Evolutionary conservation across 2,113 vertebrate species (phyloP).

Genomic region (Macrotus californicus): DNA sequence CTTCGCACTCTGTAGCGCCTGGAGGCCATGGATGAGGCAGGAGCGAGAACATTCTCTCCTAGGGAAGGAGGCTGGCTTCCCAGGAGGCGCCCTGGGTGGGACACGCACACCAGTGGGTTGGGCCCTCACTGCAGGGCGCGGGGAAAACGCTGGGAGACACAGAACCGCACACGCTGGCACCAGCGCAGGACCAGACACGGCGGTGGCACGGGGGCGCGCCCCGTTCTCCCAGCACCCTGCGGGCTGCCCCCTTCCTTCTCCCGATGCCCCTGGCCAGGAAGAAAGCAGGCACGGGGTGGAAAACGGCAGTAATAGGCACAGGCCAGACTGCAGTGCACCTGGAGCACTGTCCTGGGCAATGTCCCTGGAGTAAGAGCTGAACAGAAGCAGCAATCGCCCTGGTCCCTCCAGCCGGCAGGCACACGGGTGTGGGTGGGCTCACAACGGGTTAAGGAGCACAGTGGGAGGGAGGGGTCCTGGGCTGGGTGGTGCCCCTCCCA

Average conservation of each 20-base stretch:
- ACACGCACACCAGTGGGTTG: neutral
- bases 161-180: neutral
- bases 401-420: fast-evolving
- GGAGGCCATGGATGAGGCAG: neutral
- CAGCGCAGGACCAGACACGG: fast-evolving
- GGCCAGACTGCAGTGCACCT: too few species aligned
- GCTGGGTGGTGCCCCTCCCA: neutral
- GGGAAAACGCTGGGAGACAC: fast-evolving
- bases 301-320: too few species aligned
- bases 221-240: neutral
- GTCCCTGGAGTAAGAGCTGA: too few species aligned
- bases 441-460: neutral
- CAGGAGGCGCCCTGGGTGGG: too few species aligned
- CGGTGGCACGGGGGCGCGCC: too few species aligned
- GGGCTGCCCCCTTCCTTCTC: neutral
- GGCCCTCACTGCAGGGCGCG: fast-evolving
- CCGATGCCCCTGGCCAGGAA: too few species aligned
- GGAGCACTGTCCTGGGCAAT: too few species aligned
- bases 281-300: neutral
- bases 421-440: fast-evolving
- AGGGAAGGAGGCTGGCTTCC: neutral
- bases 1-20: neutral
- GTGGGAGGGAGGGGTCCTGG: neutral
- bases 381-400: too few species aligned
- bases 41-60: neutral